Evolutionary conservation across 2,888 invertebrate genomes (phyloP).

Genomic region (Patella depressa): DNA sequence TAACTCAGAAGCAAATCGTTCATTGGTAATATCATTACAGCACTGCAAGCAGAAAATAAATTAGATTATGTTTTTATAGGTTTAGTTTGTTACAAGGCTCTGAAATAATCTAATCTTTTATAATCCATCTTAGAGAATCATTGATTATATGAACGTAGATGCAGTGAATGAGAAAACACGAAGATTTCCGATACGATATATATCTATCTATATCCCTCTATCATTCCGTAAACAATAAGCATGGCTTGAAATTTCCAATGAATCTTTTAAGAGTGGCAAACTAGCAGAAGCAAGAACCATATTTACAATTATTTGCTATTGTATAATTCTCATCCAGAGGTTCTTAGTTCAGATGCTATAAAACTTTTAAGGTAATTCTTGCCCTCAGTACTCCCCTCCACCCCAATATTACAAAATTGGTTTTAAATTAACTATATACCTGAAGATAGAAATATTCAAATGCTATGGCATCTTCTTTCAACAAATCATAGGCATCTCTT

Average conservation of each 20-base stretch:
- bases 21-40: constrained; percentile 93
- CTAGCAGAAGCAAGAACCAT: too few relatives aligned
- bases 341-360: too few relatives aligned
- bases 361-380: too few relatives aligned
- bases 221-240: too few relatives aligned
- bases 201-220: not conserved
- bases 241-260: too few relatives aligned
- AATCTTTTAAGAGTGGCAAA: too few relatives aligned
- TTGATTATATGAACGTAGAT: not conserved
- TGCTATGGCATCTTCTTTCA: constrained; percentile 86
- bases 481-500: constrained; percentile 85
- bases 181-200: not conserved
- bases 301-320: too few relatives aligned
- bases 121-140: not conserved
- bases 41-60: constrained; percentile 75
- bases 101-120: not conserved
- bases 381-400: too few relatives aligned
- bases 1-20: constrained; percentile 89
- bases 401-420: too few relatives aligned
- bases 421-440: constrained; percentile 62
- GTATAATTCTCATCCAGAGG: too few relatives aligned
- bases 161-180: not conserved
- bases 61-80: too few relatives aligned
- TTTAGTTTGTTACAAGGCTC: not conserved
- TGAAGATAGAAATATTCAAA: constrained; percentile 91